Evolutionary conservation across 2,888 invertebrate genomes (phyloP).

Genomic region (Cheilosia grossa): DNA sequence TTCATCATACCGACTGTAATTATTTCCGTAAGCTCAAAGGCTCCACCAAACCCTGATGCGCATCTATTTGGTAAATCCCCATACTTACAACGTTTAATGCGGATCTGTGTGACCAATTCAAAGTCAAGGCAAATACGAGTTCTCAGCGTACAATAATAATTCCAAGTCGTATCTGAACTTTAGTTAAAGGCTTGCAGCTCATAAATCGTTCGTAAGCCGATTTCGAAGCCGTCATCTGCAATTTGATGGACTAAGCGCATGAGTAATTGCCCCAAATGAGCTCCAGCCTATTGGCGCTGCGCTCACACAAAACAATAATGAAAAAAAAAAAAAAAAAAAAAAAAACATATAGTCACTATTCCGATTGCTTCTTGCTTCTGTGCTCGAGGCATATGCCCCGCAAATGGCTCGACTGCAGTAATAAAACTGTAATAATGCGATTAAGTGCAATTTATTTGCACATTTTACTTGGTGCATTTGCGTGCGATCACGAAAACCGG

Average conservation of each 20-base stretch:
- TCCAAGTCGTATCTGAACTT: constrained; percentile 52
- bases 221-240: constrained; percentile 63
- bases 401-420: constrained; percentile 66
- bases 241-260: constrained; percentile 72
- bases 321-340: constrained; percentile 2
- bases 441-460: constrained; percentile 74
- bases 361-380: constrained; percentile 48
- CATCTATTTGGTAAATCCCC: constrained; percentile 1
- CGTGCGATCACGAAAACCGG: constrained; percentile 68
- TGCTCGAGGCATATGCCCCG: constrained; percentile 40
- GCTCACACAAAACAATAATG: constrained; percentile 3
- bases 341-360: neutral
- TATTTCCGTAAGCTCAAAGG: too few relatives aligned
- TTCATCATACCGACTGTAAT: too few relatives aligned
- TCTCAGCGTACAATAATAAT: constrained; percentile 39
- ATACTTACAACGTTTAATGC: neutral
- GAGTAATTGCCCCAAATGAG: constrained; percentile 62
- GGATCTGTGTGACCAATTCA: constrained; percentile 5
- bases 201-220: constrained; percentile 68
- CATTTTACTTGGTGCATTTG: constrained; percentile 67
- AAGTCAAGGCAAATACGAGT: constrained; percentile 45
- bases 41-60: too few relatives aligned
- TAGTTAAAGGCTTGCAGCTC: constrained; percentile 5
- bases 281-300: constrained; percentile 11
- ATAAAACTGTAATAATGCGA: constrained; percentile 75